A percentile compares a stretch with the other conserved stretches of the same genome.
phyloP scores from a whole-genome alignment of 1,140 invertebrate genomes.

The Drosophila yakuba region DNA sequence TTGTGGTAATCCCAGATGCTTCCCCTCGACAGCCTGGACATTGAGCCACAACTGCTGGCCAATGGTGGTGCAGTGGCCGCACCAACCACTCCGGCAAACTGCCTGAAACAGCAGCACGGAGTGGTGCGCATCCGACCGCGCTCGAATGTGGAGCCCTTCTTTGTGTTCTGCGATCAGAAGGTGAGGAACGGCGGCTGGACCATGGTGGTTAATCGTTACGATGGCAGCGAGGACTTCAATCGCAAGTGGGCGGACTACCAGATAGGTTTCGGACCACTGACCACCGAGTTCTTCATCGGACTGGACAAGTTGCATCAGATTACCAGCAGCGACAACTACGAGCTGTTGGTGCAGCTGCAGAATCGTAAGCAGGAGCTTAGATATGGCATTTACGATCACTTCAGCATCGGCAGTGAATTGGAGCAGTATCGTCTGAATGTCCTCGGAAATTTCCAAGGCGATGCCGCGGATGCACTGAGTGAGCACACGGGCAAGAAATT shows the following conservation, averaged over 20 bases:
- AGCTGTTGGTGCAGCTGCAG: slow-evolving; percentile 59
- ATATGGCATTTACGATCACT: slow-evolving; percentile 67
- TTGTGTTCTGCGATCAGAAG: slow-evolving; percentile 67
- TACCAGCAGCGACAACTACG: slow-evolving; percentile 56
- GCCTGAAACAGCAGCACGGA: slow-evolving; percentile 49
- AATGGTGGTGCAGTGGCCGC: neutral
- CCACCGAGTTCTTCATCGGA: slow-evolving; percentile 65
- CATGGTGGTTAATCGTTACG: slow-evolving; percentile 45
- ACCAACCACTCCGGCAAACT: slow-evolving; percentile 38
- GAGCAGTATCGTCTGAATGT: slow-evolving; percentile 66
- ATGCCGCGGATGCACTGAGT: slow-evolving; percentile 63
- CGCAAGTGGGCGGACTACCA: slow-evolving; percentile 68
- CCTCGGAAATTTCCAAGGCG: slow-evolving; percentile 56
- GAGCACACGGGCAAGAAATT: slow-evolving; percentile 67
- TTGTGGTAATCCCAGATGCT: neutral
- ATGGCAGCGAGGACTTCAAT: slow-evolving; percentile 65
- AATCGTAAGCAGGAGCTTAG: slow-evolving; percentile 59
- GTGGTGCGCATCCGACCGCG: slow-evolving; percentile 52
- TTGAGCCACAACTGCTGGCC: slow-evolving; percentile 16
- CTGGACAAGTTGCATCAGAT: slow-evolving; percentile 64
- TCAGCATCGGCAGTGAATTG: slow-evolving; percentile 60
- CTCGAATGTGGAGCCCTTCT: slow-evolving; percentile 48
- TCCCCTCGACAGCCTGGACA: slow-evolving; percentile 18
- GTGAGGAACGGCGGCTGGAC: slow-evolving; percentile 61
- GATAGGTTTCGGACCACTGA: slow-evolving; percentile 52